A percentile compares a stretch with the other conserved stretches of the same genome.
These are phyloP conservation scores for Dorcus parallelipipedus DNA, from an alignment of 2,888 invertebrate genomes.

Conservation along the genomic window DNA sequence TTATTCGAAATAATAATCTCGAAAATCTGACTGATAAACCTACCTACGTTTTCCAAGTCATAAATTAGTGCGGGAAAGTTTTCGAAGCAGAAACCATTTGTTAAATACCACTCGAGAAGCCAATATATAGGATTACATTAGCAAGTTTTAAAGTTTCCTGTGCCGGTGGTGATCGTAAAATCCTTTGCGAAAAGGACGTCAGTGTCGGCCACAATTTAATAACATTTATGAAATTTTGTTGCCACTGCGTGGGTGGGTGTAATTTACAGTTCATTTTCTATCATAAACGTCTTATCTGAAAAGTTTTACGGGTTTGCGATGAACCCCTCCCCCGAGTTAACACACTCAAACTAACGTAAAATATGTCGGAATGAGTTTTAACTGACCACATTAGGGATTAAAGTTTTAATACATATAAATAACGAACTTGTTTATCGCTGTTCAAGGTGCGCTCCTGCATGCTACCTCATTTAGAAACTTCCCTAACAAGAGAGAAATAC, in stretches of 20 bases:
- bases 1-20: too few relatives aligned
- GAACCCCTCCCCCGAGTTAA: too few relatives aligned
- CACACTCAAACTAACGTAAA: slow-evolving; percentile 1
- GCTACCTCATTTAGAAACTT: too few relatives aligned
- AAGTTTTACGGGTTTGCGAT: too few relatives aligned
- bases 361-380: slow-evolving; percentile 23
- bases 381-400: slow-evolving; percentile 29
- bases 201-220: too few relatives aligned
- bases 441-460: slow-evolving; percentile 1
- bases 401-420: slow-evolving; percentile 41
- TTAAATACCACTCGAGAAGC: slow-evolving; percentile 1
- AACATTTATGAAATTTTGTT: too few relatives aligned
- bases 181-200: too few relatives aligned
- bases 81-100: slow-evolving; percentile 1
- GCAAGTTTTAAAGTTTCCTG: slow-evolving; percentile 1
- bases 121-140: slow-evolving; percentile 1
- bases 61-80: neutral
- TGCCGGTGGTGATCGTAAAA: neutral
- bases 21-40: too few relatives aligned
- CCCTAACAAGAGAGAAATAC: too few relatives aligned
- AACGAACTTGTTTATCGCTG: slow-evolving; percentile 33
- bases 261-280: too few relatives aligned
- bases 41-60: neutral
- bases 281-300: too few relatives aligned
- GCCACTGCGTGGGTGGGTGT: too few relatives aligned